A percentile compares a stretch with the other conserved stretches of the same genome.
These are phyloP conservation scores for Gastracanthus pulcherrimus DNA, from an alignment of 2,888 invertebrate species.

Conservation along the genomic window DNA sequence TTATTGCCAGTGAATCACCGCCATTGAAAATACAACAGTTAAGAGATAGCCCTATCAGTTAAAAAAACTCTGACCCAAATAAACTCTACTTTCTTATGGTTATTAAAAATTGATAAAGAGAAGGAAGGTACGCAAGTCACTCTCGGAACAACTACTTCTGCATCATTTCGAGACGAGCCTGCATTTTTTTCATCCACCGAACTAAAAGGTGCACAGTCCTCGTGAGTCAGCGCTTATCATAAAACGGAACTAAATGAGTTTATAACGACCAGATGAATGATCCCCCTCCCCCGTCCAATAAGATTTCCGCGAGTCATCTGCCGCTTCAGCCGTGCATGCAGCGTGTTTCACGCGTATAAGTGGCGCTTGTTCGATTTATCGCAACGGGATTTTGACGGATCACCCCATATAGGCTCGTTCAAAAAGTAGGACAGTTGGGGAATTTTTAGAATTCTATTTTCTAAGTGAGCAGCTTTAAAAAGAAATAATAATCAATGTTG, in stretches of 20 bases:
- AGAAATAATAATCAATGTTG: no score
- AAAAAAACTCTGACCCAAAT: background rate
- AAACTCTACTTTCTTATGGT: background rate
- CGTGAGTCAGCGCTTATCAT: constrained; percentile 20
- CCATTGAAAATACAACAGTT: no score
- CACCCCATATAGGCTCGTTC: background rate
- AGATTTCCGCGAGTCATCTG: constrained; percentile 2
- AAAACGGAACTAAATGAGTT: constrained; percentile 13
- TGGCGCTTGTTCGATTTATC: constrained; percentile 4
- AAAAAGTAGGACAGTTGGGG: background rate
- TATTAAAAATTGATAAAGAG: background rate
- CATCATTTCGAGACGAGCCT: background rate
- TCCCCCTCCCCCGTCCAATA: background rate
- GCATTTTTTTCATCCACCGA: background rate
- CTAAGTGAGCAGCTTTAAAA: background rate
- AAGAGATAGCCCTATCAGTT: no score
- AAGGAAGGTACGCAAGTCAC: background rate
- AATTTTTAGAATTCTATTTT: background rate
- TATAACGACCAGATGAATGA: constrained; percentile 24
- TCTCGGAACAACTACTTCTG: background rate
- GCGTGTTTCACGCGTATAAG: background rate
- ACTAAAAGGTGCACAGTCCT: background rate
- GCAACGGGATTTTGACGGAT: background rate
- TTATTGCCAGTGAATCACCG: no score
- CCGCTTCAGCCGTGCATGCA: background rate